Base-by-base conservation (phyloP, 1,140 invertebrate genomes). In the Lordiphosa stackelbergi region DNA sequence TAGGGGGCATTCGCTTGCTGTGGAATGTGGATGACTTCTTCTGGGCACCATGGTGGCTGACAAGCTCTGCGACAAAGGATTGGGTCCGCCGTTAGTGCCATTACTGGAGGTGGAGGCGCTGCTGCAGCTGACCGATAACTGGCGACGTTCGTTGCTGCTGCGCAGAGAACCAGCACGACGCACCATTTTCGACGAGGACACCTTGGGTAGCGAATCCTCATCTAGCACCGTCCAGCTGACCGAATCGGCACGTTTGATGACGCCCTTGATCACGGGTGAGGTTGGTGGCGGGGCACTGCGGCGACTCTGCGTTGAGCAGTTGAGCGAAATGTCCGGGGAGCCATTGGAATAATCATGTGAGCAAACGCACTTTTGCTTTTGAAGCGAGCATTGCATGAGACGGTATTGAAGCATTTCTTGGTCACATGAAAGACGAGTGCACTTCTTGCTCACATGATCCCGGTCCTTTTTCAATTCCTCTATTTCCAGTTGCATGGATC, bases 361-460 rank as follows among this genome's bases (percentile, higher is more conserved):
- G 0, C 16, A 16, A 16, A 16, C 16, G 16, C 62, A 54, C 42
- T 86, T 66, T 10, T 78, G 49, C 16, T 84, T 53, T 43, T 87
- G 79, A 59, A 74, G 66, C 31, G 91, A 92, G 75, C 94, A 94
- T 68, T 94, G 93, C 73, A 93, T 91, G 46, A 97, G 90, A 85
- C 93, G 93, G 91, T 94, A 97, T 73, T 94, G 91, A 2, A 97
- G 89, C 88, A 96, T 94, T 88, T 97, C 96, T 81, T 96, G 96
- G 70, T 94, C 91, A 71, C 94, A 93, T 0, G 91, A 91, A 4
- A 96, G 85, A 8, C 94, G 89, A 49, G 94, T 92, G 55, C 94
- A 94, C 45, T 94, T 93, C 66, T 94, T 93, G 0, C 89, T 89
- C 78, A 96, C 93, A 19, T 94, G 90, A 31, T 92, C 92, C 36